Conservation (phyloP, 2,113 vertebrate species). For the Rhizomys pruinosus region DNA sequence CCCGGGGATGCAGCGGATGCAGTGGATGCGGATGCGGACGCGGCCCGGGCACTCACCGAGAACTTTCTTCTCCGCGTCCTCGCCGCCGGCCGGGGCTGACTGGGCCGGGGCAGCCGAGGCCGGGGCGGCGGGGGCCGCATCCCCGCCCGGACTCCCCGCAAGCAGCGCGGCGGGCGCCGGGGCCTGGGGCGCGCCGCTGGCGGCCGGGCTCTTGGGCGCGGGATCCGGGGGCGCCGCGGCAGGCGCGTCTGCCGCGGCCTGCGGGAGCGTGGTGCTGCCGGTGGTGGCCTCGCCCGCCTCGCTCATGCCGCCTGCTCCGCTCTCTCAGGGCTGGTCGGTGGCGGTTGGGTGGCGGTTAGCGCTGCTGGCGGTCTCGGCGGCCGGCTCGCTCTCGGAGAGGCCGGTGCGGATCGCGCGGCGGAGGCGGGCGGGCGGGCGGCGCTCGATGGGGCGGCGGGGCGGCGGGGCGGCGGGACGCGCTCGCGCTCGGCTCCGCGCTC, state of each 20-base stretch:
- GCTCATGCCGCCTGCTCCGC: constrained; percentile 82
- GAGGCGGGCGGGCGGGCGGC: constrained; percentile 56
- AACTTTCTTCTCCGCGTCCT: constrained; percentile 85
- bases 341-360: constrained; percentile 68
- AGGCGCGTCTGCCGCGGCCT: constrained; percentile 69
- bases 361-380: constrained; percentile 53
- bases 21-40: no score
- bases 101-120: constrained; percentile 58
- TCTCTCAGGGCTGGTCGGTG: constrained; percentile 67
- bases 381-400: constrained; percentile 62
- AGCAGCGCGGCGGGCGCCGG: constrained; percentile 61
- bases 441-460: constrained; percentile 60
- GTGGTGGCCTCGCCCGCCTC: constrained; percentile 81
- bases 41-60: constrained; percentile 77
- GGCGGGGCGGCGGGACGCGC: constrained; percentile 74
- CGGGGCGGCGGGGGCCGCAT: constrained; percentile 50
- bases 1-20: no score
- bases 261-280: constrained; percentile 43
- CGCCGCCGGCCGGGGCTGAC: constrained; percentile 31
- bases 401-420: constrained; percentile 61
- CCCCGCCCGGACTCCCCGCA: constrained; percentile 46
- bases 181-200: constrained; percentile 69
- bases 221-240: constrained; percentile 62
- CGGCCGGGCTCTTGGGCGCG: constrained; percentile 80
- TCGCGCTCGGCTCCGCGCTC: constrained; percentile 64